Evolutionary conservation across 2,888 invertebrate genomes (phyloP).

Genomic region (Drosophila subquinaria): DNA sequence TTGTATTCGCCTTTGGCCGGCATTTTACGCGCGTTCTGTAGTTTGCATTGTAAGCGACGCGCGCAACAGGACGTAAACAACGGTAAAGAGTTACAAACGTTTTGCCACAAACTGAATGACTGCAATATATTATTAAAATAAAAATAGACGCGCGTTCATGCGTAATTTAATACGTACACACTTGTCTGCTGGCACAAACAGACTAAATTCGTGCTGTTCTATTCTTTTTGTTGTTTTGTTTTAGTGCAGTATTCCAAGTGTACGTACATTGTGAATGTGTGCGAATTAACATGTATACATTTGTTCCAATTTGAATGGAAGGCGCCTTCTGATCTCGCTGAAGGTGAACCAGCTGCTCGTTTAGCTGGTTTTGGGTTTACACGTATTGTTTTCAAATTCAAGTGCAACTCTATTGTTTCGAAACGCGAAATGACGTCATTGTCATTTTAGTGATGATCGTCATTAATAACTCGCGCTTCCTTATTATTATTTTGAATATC

Average conservation of each 20-base stretch:
- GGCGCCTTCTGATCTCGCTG: constrained; percentile 33
- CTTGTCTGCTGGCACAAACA: constrained; percentile 3
- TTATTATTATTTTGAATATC: not conserved
- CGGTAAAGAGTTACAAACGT: constrained; percentile 41
- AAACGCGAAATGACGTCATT: constrained; percentile 48
- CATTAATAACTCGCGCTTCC: not conserved
- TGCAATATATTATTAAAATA: constrained; percentile 30
- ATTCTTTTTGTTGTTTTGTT: constrained; percentile 33
- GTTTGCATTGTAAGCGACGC: constrained; percentile 60
- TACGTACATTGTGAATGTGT: constrained; percentile 11
- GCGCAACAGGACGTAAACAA: constrained; percentile 65
- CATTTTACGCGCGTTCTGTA: constrained; percentile 59
- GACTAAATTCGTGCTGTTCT: constrained; percentile 30
- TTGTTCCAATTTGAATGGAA: constrained; percentile 56
- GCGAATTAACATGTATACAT: constrained; percentile 26
- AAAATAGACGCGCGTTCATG: constrained; percentile 48
- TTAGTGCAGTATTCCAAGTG: constrained; percentile 48
- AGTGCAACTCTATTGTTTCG: constrained; percentile 57
- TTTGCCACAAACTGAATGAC: constrained; percentile 3
- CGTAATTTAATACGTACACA: constrained; percentile 49
- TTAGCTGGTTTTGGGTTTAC: constrained; percentile 37
- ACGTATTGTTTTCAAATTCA: constrained; percentile 52
- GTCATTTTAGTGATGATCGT: constrained; percentile 23
- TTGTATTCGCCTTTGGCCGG: constrained; percentile 39
- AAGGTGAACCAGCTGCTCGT: constrained; percentile 56